Percentiles rank a stretch among this genome's conserved stretches.
phyloP scores from a whole-genome alignment of 2,797 vertebrate genomes.

The Lepilemur septentrionalis region DNA sequence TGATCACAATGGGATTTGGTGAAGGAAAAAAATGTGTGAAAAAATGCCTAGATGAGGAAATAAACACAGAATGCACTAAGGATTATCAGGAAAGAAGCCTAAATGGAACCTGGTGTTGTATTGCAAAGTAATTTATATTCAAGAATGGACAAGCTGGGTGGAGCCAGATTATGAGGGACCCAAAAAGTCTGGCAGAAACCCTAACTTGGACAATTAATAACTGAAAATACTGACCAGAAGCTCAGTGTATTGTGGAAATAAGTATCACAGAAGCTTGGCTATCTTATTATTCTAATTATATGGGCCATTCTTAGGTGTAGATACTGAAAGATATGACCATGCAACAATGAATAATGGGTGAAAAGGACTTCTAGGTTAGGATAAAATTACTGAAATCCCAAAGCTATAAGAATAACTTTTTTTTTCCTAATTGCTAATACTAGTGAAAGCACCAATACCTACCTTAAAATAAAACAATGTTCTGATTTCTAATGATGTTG shows the following conservation, averaged over 20 bases:
- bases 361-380: background rate
- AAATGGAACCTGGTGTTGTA: background rate
- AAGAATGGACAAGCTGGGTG: background rate
- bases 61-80: background rate
- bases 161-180: background rate
- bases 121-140: background rate
- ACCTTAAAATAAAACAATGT: background rate
- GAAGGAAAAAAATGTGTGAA: background rate
- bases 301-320: background rate
- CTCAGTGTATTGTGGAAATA: background rate
- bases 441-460: background rate
- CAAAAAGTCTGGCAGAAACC: background rate
- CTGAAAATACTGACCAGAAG: background rate
- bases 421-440: background rate
- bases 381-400: background rate
- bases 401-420: background rate
- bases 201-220: background rate
- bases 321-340: background rate
- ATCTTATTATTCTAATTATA: background rate
- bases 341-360: background rate
- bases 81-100: background rate
- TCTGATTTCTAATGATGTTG: constrained; percentile 8
- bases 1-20: background rate
- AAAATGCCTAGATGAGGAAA: constrained; percentile 1
- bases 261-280: background rate